Base-by-base conservation (phyloP, 2,113 vertebrate genomes). In the Andinoacara biseriatus region DNA sequence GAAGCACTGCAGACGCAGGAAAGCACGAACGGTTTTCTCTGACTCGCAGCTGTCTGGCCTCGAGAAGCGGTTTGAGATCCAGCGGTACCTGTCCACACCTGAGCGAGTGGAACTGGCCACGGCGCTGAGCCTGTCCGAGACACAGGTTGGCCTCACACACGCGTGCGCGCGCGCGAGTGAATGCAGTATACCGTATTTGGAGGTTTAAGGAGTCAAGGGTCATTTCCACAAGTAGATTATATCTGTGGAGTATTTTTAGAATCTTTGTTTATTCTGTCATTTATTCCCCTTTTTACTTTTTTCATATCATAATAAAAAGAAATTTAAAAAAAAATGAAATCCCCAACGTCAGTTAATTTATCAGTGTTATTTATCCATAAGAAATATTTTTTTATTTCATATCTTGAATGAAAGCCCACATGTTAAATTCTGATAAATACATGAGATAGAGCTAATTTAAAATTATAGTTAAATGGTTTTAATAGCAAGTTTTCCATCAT, bases 41-140 rank as follows among this genome's bases (percentile, higher is more conserved):
- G 98, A 99, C 94, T 99, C 98, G 1, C 98, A 99, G 95, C 95
- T 99, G 72, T 99, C 98, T 0, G 98, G 98, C 5, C 89, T 99
- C 91, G 98, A 99, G 95, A 99, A 99, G 91, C 95, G 98, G 22
- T 99, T 99, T 49, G 98, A 99, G 86, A 95, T 99, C 80, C 98
- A 99, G 95, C 95, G 98, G 3, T 99, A 99, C 84, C 95, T 99
- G 24, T 99, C 98, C 87, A 99, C 98, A 0, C 98, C 98, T 0
- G 98, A 99, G 89, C 94, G 98, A 78, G 98, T 99, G 90, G 98
- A 99, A 84, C 93, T 99, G 93, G 98, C 98, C 76, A 98, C 98
- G 0, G 97, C 98, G 2, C 97, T 99, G 91, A 99, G 98, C 91
- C 96, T 99, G 81, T 99, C 98, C 8, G 98, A 99, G 95, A 99